These are phyloP conservation scores for Pangasius macronema DNA, from an alignment of 2,797 vertebrate genomes.

Conservation along the genomic window DNA sequence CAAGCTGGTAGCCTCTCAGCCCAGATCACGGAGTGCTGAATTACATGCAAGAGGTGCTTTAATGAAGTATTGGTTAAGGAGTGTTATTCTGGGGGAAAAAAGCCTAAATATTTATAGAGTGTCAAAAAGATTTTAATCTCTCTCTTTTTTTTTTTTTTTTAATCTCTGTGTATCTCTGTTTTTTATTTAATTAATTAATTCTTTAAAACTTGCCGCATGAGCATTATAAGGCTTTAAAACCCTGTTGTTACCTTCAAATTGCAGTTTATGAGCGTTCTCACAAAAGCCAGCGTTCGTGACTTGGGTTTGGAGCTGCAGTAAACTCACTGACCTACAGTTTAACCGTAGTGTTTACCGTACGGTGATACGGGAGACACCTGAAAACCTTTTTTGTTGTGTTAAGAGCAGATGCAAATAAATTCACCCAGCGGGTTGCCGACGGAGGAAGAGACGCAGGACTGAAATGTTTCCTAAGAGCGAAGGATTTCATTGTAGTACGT, in stretches of 20 bases:
- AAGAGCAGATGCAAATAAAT: not conserved
- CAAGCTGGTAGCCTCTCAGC: not conserved
- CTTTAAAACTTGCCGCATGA: not conserved
- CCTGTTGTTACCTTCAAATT: not conserved
- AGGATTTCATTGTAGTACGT: not conserved
- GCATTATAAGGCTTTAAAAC: not conserved
- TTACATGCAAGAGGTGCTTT: not conserved
- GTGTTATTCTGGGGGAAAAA: too few species aligned
- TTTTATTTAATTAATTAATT: too few species aligned
- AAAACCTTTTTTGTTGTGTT: not conserved
- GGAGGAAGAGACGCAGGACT: not conserved
- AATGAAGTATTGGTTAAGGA: too few species aligned
- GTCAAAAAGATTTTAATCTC: not conserved
- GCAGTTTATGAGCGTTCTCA: not conserved
- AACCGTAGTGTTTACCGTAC: not conserved
- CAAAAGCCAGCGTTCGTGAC: not conserved
- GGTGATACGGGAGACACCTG: not conserved
- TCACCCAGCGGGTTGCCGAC: not conserved
- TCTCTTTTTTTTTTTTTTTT: too few species aligned
- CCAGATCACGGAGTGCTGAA: not conserved
- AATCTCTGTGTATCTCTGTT: too few species aligned
- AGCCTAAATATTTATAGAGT: too few species aligned
- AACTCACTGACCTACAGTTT: not conserved
- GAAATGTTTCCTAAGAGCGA: not conserved
- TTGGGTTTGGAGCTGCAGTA: not conserved